Base-by-base conservation (phyloP, 2,113 vertebrate species). In the Cololabis saira region DNA sequence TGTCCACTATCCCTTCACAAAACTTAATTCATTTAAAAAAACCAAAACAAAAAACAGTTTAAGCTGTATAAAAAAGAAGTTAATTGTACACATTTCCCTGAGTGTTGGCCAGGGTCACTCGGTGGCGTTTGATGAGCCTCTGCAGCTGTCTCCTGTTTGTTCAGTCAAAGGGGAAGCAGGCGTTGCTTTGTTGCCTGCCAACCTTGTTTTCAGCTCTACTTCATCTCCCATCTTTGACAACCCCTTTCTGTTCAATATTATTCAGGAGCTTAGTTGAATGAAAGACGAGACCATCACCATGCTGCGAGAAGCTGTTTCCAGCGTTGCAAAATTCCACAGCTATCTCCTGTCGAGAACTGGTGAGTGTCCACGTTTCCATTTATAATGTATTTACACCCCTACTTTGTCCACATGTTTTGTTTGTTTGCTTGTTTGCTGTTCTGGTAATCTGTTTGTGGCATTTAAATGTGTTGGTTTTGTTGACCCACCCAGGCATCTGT, bases 341-440 rank as follows among this genome's bases (percentile, higher is more conserved):
- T 90, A 88, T 61, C 61, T 97, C 60, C 80, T 95, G 81, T 90
- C 93, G 53, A 90, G 84, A 85, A 91, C 91, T 67, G 98, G 98
- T 97, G 77, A 90, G 93, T 74, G n/a, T 49, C 12, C 8, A 12
- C n/a, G 44, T 21, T 44, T 37, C 6, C 33, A 37, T 41, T 12
- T 43, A 1, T 16, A 15, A 13, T 2, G 61, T 18, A 22, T 48
- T 55, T 43, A n/a, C 18, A 30, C 21, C 16, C 21, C 33, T 8
- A 49, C 1, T 61, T 17, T 33, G 27, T 2, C 24, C 5, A 27
- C 2, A 27, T 27, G 24, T 27, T 27, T 27, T 27, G 24, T 27
- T 27, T 27, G 24, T 27, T 27, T 27, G 24, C 5, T 27, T 37
- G 6, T 37, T 37, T 37, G 33, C 33, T 37, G 6, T 9, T 37